A percentile compares a stretch with the other conserved stretches of the same genome.
These are phyloP conservation scores for Centruroides vittatus DNA, from an alignment of 1,140 invertebrate genomes.

Conservation along the genomic window DNA sequence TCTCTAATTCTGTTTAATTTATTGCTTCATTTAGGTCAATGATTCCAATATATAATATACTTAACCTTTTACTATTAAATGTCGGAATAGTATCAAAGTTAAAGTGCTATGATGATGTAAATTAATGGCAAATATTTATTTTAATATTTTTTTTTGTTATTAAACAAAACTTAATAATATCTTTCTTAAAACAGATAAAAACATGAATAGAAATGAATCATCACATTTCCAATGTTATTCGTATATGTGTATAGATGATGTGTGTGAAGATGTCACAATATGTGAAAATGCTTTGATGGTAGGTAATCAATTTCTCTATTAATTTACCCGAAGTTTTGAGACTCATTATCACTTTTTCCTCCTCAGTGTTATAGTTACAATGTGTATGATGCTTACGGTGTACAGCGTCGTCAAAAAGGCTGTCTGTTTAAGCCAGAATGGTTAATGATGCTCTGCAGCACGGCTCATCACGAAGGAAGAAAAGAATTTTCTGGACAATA, in stretches of 20 bases:
- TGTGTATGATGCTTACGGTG: constrained; percentile 7
- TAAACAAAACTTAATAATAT: too few relatives aligned
- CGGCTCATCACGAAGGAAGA: background rate
- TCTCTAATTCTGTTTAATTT: too few relatives aligned
- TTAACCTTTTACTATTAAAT: too few relatives aligned
- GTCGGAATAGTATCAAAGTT: too few relatives aligned
- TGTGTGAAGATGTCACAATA: constrained; percentile 5
- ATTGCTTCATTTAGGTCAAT: too few relatives aligned
- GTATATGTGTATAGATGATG: constrained; percentile 4
- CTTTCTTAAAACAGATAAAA: too few relatives aligned
- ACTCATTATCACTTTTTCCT: background rate
- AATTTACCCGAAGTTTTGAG: background rate
- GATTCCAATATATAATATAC: too few relatives aligned
- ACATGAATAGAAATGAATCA: too few relatives aligned
- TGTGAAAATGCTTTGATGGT: constrained; percentile 13
- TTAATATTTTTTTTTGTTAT: too few relatives aligned
- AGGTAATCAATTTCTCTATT: background rate
- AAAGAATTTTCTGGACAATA: constrained; percentile 7
- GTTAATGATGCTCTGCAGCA: constrained; percentile 6
- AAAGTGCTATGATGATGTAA: too few relatives aligned
- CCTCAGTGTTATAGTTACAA: constrained; percentile 12
- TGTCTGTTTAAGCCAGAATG: constrained; percentile 3
- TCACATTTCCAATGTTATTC: constrained; percentile 1
- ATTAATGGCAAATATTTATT: too few relatives aligned
- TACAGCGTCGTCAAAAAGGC: constrained; percentile 3